These are phyloP conservation scores for Zalophus californianus DNA, from an alignment of 2,797 vertebrate species.

Conservation along the genomic window DNA sequence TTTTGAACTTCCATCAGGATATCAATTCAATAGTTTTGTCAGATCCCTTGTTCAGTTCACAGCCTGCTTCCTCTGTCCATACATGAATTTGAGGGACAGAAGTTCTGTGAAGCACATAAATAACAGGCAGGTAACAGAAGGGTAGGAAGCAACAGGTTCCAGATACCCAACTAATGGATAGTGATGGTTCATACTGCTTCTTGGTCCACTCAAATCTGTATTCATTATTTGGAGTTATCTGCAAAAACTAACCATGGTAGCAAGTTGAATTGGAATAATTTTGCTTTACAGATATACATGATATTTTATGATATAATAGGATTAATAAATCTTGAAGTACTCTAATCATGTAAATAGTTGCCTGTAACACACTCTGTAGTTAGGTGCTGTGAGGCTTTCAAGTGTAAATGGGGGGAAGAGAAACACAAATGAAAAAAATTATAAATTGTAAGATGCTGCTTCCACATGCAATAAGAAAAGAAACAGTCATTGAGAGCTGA, in stretches of 20 bases:
- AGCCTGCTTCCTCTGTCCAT: not conserved
- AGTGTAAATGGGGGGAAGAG: not conserved
- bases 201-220: not conserved
- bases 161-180: not conserved
- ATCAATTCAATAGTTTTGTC: conserved; percentile 72
- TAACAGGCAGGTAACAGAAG: not conserved
- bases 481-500: not conserved
- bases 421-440: not conserved
- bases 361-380: not conserved
- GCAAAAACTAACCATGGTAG: not conserved
- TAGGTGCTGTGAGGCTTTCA: not conserved
- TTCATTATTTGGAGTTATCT: conserved; percentile 11
- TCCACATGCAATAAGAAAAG: not conserved
- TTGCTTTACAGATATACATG: conserved; percentile 3
- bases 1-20: conserved; percentile 83
- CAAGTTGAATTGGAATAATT: conserved; percentile 26
- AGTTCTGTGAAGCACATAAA: not conserved
- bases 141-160: not conserved
- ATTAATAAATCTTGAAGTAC: conserved; percentile 2
- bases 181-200: not conserved
- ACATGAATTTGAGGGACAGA: not conserved
- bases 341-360: conserved; percentile 14
- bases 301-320: not conserved
- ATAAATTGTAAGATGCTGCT: not conserved
- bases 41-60: not conserved